Conservation (phyloP, 2,797 vertebrate genomes). For the Picus viridis region DNA sequence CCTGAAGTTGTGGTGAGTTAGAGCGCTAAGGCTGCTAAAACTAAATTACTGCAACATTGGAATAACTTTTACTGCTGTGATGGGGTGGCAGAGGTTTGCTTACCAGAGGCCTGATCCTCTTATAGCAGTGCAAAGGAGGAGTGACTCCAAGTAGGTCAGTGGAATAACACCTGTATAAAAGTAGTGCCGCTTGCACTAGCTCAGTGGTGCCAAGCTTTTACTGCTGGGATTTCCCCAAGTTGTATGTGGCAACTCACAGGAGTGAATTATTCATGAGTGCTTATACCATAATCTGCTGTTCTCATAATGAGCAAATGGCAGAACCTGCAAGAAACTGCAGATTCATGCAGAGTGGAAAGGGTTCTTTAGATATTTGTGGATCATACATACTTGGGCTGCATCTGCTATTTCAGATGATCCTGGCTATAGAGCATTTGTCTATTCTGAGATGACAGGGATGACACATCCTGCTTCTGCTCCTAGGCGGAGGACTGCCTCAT, state of each 20-base stretch:
- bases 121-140: neutral
- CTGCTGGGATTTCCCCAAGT: constrained; percentile 44
- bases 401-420: constrained; percentile 5
- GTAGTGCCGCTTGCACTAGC: neutral
- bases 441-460: neutral
- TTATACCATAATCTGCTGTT: constrained; percentile 40
- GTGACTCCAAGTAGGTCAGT: constrained; percentile 59
- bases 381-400: neutral
- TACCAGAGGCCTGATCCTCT: neutral
- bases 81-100: neutral
- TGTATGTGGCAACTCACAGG: constrained; percentile 12
- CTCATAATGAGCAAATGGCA: constrained; percentile 29
- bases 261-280: constrained; percentile 60
- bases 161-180: constrained; percentile 53
- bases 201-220: constrained; percentile 44
- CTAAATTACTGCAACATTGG: neutral
- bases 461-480: neutral
- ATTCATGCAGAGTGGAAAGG: neutral
- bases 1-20: neutral
- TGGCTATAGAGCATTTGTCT: neutral
- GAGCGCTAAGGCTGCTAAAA: neutral
- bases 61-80: neutral
- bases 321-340: constrained; percentile 19
- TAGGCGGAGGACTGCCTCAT: neutral
- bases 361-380: neutral